These are phyloP conservation scores for Sandelia bainsii DNA, from an alignment of 2,797 vertebrate species.

Conservation along the genomic window DNA sequence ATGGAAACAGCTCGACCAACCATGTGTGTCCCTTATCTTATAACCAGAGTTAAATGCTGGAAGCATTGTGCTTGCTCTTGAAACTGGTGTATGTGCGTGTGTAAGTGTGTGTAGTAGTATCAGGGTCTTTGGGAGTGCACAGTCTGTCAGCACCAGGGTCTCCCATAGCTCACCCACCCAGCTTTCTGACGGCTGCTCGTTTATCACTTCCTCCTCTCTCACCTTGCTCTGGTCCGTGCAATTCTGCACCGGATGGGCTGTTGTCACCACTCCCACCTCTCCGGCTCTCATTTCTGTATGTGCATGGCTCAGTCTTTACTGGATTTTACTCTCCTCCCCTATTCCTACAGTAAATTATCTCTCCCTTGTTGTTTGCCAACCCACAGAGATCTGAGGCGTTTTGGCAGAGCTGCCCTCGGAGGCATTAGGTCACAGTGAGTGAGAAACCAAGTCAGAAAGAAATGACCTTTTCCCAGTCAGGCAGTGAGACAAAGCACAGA, in stretches of 20 bases:
- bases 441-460: conserved; percentile 54
- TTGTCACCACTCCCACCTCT: conserved; percentile 1
- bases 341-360: conserved; percentile 5
- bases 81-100: conserved; percentile 21
- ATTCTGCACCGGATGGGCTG: conserved; percentile 20
- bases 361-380: conserved; percentile 29
- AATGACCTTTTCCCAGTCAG: conserved; percentile 58
- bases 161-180: conserved; percentile 34
- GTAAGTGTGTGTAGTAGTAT: background rate
- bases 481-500: conserved; percentile 41
- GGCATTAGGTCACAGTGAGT: conserved; percentile 45
- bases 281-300: conserved; percentile 26
- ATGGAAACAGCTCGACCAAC: background rate
- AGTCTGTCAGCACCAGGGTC: conserved; percentile 44
- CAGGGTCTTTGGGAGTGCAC: conserved; percentile 14
- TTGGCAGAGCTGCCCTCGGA: conserved; percentile 43
- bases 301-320: conserved; percentile 2
- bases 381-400: conserved; percentile 34
- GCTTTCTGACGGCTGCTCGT: conserved; percentile 34
- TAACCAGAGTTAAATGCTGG: background rate
- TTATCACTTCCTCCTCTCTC: conserved; percentile 42
- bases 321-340: background rate
- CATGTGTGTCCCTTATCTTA: no score
- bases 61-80: conserved; percentile 1
- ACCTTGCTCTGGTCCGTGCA: background rate